Percentiles rank a stretch among this genome's conserved stretches.
Evolutionary conservation across 2,888 invertebrate species (phyloP).

Genomic region (Cephus pygmeus): DNA sequence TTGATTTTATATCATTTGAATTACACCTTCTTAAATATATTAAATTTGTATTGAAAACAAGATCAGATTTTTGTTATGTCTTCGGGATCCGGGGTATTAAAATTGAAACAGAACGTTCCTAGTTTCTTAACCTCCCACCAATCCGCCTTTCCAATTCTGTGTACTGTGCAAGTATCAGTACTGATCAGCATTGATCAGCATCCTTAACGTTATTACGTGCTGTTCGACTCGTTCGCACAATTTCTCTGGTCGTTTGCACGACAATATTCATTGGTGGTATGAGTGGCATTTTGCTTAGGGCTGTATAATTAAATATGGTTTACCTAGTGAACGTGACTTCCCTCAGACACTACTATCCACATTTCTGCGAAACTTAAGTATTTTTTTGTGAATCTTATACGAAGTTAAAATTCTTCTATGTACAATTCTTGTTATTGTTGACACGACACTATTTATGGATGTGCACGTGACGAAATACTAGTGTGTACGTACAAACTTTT

Average conservation of each 20-base stretch:
- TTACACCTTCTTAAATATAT: too few relatives aligned
- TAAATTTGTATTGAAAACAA: too few relatives aligned
- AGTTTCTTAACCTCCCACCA: too few relatives aligned
- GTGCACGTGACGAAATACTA: background rate
- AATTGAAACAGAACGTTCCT: too few relatives aligned
- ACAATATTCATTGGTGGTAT: background rate
- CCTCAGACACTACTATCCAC: background rate
- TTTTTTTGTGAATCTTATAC: background rate
- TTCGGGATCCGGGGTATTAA: too few relatives aligned
- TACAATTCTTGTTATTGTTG: background rate
- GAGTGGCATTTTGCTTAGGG: background rate
- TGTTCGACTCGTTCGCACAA: background rate
- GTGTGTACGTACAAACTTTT: background rate
- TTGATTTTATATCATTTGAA: constrained; percentile 16
- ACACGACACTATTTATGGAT: too few relatives aligned
- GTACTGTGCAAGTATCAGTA: too few relatives aligned
- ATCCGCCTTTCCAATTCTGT: too few relatives aligned
- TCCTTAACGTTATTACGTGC: background rate
- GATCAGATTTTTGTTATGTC: too few relatives aligned
- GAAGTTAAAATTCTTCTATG: background rate
- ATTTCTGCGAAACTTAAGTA: background rate
- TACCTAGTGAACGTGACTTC: background rate
- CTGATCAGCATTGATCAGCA: too few relatives aligned
- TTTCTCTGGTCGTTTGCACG: background rate
- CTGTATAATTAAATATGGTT: background rate